These are phyloP conservation scores for Dicrurus megarhynchus DNA, from an alignment of 2,113 vertebrate species.

Conservation along the genomic window DNA sequence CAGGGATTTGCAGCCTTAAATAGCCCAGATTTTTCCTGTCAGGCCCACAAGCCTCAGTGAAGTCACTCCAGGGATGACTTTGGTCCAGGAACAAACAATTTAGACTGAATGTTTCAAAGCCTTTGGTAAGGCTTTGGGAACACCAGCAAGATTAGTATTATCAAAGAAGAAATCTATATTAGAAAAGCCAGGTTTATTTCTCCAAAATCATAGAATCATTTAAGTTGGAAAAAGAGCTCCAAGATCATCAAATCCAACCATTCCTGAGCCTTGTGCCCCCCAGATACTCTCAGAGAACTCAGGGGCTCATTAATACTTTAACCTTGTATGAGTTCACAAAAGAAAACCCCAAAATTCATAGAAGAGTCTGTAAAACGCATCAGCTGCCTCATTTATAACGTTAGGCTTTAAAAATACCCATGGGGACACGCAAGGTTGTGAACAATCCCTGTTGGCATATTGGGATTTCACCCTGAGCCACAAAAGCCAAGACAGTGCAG, in stretches of 20 bases:
- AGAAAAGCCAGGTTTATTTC: not conserved
- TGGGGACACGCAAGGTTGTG: not conserved
- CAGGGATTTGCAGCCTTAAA: not conserved
- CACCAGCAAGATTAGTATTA: not conserved
- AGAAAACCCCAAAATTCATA: not conserved
- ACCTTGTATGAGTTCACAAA: not conserved
- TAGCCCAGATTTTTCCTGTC: not conserved
- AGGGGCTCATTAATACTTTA: not conserved
- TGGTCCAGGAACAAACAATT: not conserved
- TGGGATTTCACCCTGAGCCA: not conserved
- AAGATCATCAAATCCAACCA: not conserved
- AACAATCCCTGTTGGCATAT: not conserved
- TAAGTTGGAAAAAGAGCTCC: not conserved
- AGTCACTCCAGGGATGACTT: not conserved
- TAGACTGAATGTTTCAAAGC: not conserved
- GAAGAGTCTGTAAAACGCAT: not conserved
- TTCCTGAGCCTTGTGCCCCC: not conserved
- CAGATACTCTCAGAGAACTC: not conserved
- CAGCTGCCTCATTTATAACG: not conserved
- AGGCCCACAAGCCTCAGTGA: not conserved
- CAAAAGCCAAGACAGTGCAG: not conserved
- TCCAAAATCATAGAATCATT: not conserved
- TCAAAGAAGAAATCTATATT: not conserved
- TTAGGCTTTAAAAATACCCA: not conserved
- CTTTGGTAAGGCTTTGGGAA: not conserved